Base-by-base conservation (phyloP, 2,888 invertebrate species). In the Pachliopta kotzebuea region DNA sequence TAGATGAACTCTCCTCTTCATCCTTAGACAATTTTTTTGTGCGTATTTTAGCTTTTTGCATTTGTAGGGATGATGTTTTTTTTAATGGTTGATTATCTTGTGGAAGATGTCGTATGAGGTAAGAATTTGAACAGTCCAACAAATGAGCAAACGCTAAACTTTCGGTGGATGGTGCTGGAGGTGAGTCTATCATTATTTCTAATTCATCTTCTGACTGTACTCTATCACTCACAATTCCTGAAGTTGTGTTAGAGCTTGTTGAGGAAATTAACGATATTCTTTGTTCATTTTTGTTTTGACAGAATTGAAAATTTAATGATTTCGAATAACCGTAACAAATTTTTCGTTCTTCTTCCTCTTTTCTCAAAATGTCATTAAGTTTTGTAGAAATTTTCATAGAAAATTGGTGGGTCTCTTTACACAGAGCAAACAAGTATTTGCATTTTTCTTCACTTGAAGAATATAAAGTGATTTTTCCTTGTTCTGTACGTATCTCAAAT, bases 211-310 rank as follows among this genome's bases (percentile, higher is more conserved):
- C 96, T 63, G 97, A 98, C 83, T 98, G 98, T 63, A 98, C 97
- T 72, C 98, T 94, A 84, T 98, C 98, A 83, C 98, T 98, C 56
- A 98, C 98, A 74, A 98, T 98, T 66, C 98, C 98, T 37, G 98
- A 98, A 26, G 98, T 98, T 52, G 98, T 98, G 80, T 98, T 98
- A n/a, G 98, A 98, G 76, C 98, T 98, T 53, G 98, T 97, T 76
- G 96, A 96, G 67, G 97, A 97, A 79, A 98, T 97, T 37, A 98
- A 96, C 63, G 97, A 97, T 80, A 96, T 96, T 74, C 97, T 93
- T 84, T 97, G 96, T 84, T 96, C 96, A 69, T 92, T 94, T 78
- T 95, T 94, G 74, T 93, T 94, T 72, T 93, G 93, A 74, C 93
- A 94, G 63, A 88, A 84, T 70, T 94, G 93, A 73, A 94, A 81